phyloP scores from a whole-genome alignment of 1,140 invertebrate species.

The Dendroctonus valens region DNA sequence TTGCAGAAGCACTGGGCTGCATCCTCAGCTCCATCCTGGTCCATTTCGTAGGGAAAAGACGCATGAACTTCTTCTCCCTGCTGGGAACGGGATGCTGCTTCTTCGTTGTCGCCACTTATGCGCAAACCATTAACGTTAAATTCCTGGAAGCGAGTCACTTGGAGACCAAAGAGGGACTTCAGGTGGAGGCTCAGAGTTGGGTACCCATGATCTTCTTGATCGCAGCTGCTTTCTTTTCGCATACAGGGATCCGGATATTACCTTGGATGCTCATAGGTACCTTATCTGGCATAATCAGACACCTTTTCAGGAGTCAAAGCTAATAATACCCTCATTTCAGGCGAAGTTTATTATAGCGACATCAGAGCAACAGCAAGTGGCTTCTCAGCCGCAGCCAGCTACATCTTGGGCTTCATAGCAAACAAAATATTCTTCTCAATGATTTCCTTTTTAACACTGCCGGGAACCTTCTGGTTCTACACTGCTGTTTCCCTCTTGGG shows the following conservation, averaged over 20 bases:
- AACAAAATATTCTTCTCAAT: conserved; percentile 72
- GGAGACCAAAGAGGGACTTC: conserved; percentile 57
- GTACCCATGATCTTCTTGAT: conserved; percentile 66
- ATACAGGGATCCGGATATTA: conserved; percentile 66
- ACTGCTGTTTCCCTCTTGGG: conserved; percentile 63
- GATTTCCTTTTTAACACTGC: conserved; percentile 59
- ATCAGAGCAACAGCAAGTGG: conserved; percentile 68
- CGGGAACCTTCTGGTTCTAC: conserved; percentile 69
- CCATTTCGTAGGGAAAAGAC: conserved; percentile 69
- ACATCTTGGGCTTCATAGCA: conserved; percentile 68
- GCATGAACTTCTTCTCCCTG: conserved; percentile 65
- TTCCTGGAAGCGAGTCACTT: conserved; percentile 49
- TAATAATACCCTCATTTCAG: conserved; percentile 11
- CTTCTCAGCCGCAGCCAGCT: conserved; percentile 65
- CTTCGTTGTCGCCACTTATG: conserved; percentile 59
- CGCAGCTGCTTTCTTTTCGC: conserved; percentile 64
- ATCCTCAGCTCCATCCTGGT: conserved; percentile 63
- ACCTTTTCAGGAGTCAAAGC: neutral
- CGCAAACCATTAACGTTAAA: conserved; percentile 48
- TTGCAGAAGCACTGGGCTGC: conserved; percentile 67
- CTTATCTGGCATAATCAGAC: neutral
- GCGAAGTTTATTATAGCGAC: conserved; percentile 66
- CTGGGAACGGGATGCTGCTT: conserved; percentile 63
- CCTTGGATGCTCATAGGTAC: conserved; percentile 72
- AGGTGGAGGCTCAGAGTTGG: conserved; percentile 56